A percentile compares a stretch with the other conserved stretches of the same genome.
phyloP scores from a whole-genome alignment of 1,140 invertebrate species.

The Tetragonula clypearis region DNA sequence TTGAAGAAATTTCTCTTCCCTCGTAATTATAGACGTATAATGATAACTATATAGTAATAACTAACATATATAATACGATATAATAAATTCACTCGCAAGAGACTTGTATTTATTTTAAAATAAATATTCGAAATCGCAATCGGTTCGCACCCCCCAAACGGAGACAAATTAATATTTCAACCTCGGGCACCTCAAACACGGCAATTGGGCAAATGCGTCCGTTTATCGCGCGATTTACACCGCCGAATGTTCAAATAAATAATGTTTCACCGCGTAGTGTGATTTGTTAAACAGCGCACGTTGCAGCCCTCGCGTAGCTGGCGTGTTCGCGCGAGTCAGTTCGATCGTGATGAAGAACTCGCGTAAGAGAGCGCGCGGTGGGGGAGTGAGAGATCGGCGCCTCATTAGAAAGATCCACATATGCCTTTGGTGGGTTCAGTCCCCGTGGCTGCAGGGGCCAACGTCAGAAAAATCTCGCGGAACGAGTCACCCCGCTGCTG shows the following conservation, averaged over 20 bases:
- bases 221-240: neutral
- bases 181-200: no score
- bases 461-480: slow-evolving; percentile 77
- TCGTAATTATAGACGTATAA: no score
- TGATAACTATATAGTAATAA: no score
- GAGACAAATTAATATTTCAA: no score
- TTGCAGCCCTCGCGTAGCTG: neutral
- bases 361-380: neutral
- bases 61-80: no score
- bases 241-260: neutral
- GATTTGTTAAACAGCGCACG: neutral
- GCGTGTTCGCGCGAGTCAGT: neutral
- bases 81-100: no score
- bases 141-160: no score
- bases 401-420: slow-evolving; percentile 46
- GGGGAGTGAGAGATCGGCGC: slow-evolving; percentile 1
- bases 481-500: slow-evolving; percentile 72
- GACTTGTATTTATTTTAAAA: no score
- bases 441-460: slow-evolving; percentile 32
- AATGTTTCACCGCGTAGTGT: neutral
- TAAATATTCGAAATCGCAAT: no score
- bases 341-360: neutral
- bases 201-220: no score
- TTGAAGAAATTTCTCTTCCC: no score
- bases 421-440: slow-evolving; percentile 29